phyloP scores from a whole-genome alignment of 2,113 vertebrate species.

The Arizona elegans region DNA sequence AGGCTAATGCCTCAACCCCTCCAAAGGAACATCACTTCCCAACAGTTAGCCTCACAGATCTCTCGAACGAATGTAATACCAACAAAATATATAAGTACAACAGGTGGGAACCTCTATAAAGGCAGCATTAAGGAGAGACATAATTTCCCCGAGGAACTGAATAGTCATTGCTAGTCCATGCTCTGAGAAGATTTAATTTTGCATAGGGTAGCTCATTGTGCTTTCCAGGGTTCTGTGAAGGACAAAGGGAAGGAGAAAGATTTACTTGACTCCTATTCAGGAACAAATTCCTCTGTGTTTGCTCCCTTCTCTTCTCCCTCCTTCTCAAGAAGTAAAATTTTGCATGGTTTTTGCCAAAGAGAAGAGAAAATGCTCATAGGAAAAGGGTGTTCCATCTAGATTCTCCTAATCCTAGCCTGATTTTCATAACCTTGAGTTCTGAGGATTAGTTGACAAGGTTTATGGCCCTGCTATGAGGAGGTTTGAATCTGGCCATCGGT shows the following conservation, averaged over 20 bases:
- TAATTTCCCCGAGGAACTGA: not conserved
- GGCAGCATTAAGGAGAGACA: not conserved
- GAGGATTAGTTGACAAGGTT: not conserved
- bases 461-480: not conserved
- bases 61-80: not conserved
- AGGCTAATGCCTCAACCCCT: not conserved
- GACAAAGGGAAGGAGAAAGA: not conserved
- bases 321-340: not conserved
- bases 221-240: not conserved
- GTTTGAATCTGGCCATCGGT: not conserved
- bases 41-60: not conserved
- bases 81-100: not conserved
- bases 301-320: not conserved
- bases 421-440: not conserved
- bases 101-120: not conserved
- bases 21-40: not conserved
- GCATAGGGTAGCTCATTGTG: not conserved
- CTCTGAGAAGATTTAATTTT: not conserved
- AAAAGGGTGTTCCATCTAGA: not conserved
- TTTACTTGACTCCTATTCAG: not conserved
- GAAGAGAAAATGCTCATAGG: not conserved
- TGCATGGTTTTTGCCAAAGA: not conserved
- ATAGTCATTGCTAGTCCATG: not conserved
- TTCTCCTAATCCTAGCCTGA: not conserved
- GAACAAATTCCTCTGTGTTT: not conserved